These are phyloP conservation scores for Felis chaus DNA, from an alignment of 2,113 vertebrate species.

Conservation along the genomic window DNA sequence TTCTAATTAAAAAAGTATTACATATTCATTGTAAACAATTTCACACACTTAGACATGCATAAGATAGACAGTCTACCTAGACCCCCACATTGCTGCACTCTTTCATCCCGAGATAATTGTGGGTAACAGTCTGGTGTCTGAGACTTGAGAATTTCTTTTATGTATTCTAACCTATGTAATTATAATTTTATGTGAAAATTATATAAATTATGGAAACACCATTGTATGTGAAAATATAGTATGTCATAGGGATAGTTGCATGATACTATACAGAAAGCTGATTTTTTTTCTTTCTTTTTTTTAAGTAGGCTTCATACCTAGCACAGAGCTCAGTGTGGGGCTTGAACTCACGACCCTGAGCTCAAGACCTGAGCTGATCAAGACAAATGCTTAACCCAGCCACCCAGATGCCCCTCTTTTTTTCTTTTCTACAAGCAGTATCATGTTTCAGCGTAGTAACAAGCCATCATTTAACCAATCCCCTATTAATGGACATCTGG, in stretches of 20 bases:
- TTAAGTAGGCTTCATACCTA: too few species aligned
- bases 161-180: not conserved
- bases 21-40: not conserved
- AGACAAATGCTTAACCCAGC: too few species aligned
- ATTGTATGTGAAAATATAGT: not conserved
- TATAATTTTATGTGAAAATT: not conserved
- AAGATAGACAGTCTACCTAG: not conserved
- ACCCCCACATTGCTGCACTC: not conserved
- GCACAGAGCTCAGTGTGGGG: too few species aligned
- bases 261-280: not conserved
- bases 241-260: not conserved
- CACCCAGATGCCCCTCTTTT: too few species aligned
- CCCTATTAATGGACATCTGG: constrained; percentile 50
- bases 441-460: not conserved
- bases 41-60: not conserved
- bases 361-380: too few species aligned
- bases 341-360: too few species aligned
- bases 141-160: not conserved
- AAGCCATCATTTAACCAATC: not conserved
- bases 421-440: not conserved
- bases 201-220: not conserved
- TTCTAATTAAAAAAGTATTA: not conserved
- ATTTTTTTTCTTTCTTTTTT: not conserved
- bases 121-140: not conserved
- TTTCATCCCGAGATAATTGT: not conserved